Percentiles rank a stretch among this genome's conserved stretches.
Conservation (phyloP, 2,113 vertebrate species). For the Passer montanus region DNA sequence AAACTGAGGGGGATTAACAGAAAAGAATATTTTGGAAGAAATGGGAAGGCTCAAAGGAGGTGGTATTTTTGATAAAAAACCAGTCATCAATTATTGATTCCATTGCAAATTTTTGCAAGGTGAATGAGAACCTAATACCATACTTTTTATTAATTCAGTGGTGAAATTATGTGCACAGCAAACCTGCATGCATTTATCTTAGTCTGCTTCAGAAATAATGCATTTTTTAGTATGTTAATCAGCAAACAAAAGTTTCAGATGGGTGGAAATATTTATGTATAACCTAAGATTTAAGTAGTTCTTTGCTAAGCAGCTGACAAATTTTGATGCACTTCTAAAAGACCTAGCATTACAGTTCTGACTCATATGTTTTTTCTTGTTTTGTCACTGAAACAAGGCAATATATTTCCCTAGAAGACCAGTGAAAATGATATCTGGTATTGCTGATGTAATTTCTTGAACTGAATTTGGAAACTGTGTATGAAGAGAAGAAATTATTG, state of each 20-base stretch:
- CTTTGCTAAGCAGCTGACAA: background rate
- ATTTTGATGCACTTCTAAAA: background rate
- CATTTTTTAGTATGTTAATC: background rate
- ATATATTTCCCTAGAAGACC: background rate
- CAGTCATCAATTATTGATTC: background rate
- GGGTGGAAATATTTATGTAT: background rate
- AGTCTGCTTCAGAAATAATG: background rate
- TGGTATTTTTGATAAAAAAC: background rate
- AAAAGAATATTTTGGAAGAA: background rate
- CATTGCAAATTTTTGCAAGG: background rate
- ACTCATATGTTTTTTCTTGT: background rate
- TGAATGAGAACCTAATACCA: background rate
- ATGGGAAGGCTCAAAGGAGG: background rate
- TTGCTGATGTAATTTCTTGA: background rate
- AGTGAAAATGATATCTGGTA: background rate
- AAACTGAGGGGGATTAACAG: background rate
- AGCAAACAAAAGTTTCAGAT: background rate
- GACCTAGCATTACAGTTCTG: background rate
- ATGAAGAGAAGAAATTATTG: background rate
- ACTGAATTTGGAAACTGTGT: background rate
- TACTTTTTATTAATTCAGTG: background rate
- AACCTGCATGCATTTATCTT: background rate
- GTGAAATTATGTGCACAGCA: background rate
- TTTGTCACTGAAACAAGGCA: background rate
- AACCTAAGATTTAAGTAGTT: background rate